Base-by-base conservation (phyloP, 2,888 invertebrate species). In the Tenthredo scrophulariae region DNA sequence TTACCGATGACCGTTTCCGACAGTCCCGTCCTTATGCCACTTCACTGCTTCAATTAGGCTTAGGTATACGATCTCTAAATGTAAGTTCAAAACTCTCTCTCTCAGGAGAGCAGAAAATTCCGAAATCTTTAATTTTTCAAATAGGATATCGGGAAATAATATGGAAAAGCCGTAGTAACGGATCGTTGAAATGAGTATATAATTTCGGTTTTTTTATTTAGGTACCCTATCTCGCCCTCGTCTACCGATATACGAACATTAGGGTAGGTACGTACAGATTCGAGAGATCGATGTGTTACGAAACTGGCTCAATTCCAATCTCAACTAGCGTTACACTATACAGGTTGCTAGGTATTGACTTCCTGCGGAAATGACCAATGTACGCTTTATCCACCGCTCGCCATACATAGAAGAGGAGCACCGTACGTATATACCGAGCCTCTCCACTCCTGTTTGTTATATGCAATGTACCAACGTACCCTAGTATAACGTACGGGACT, bases 331-430 rank as follows among this genome's bases (percentile, higher is more conserved):
- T 91, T 92, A 89, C 92, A 91, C 91, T 92, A 89, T 92, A 91
- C 91, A 91, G 89, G 83, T 83, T 67, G 83, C n/a, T 54, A 54
- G 54, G 83, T 83, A 83, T 83, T 46, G 83, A 83, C 91, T 92
- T 92, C 92, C 92, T 92, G 92, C 92, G 92, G 92, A 92, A 92
- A 92, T 92, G 90, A 90, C 91, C 92, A 92, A 92, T 92, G 91
- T 92, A 92, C 90, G 67, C 62, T 26, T 33, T 80, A 58, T 37
- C 80, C 80, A 80, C 62, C 80, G 65, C 43, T 62, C 65, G 33
- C 67, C 67, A 67, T 54, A 54, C 54, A 54, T n/a, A 54, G 54
- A 54, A n/a, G 29, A 26, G 15, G 29, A 26, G 15, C 7, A 22
- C 15, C 26, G n/a, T 46, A 50, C 50, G 75, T 22, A 22, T 13